Evolutionary conservation across 2,797 vertebrate species (phyloP), one percentile per base, ranked within the genome.

Genomic region (Anolis apletophallus): DNA sequence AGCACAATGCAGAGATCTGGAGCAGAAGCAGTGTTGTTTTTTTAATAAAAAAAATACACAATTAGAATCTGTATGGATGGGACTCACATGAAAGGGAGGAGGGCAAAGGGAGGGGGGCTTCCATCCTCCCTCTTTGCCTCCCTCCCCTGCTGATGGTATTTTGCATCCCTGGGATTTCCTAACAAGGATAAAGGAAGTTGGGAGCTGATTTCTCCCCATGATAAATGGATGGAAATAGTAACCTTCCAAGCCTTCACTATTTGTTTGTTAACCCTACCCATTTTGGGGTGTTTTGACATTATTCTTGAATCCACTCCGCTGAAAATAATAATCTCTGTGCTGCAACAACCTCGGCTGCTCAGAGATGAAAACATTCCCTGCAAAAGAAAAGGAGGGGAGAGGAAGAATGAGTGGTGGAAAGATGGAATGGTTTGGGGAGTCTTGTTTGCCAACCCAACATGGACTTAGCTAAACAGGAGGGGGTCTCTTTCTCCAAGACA

Each of bases 121-220:
- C 5, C 46, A n/a, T 88, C 90, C 23, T 6, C 83, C 79, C 90
- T 88, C 89, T 40, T 40, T 40, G 40, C 40, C 73, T 71, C 13
- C 91, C 26, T 3, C 81, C 82, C 85, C 85, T 36, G 0, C 80
- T 89, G 86, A 93, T 92, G 90, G 90, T 90, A 91, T 93, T 76
- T 92, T 91, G 84, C 89, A 90, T 90, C 93, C 88, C 83, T 88
- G 85, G 92, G 78, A 86, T 90, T 90, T 92, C 91, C 92, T 91
- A 93, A 93, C 91, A 91, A 93, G 93, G 90, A 91, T 92, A 93
- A 92, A 85, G 91, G 90, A 92, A 94, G 92, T 93, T 91, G 80
- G 83, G 93, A 73, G 93, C 91, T 93, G 93, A 90, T 94, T 93
- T 94, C n/a, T 6, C 19, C 9, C n/a, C 87, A 90, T 91, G 91